phyloP scores from a whole-genome alignment of 2,113 vertebrate species.

The Pseudorasbora parva region DNA sequence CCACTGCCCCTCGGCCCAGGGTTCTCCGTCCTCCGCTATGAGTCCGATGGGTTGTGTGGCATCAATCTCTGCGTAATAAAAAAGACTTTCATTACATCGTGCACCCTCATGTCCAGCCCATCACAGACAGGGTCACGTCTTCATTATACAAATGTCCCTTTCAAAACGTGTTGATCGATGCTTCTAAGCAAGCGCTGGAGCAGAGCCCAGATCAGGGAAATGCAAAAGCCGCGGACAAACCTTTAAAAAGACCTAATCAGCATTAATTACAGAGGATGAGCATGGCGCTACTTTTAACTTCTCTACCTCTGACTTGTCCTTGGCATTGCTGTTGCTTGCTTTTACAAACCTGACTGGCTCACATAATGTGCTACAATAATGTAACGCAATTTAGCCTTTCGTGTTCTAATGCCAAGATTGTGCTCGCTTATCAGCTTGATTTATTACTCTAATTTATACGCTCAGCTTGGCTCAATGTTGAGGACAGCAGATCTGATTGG shows the following conservation, averaged over 20 bases:
- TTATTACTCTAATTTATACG: constrained; percentile 50
- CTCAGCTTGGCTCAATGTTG: constrained; percentile 27
- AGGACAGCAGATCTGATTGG: constrained; percentile 46
- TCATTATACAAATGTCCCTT: constrained; percentile 33
- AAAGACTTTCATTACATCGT: constrained; percentile 51
- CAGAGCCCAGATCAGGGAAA: constrained; percentile 1
- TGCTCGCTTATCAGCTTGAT: constrained; percentile 35
- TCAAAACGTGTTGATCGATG: constrained; percentile 23
- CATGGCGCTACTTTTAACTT: not conserved
- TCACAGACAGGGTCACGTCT: constrained; percentile 35
- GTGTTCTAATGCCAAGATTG: constrained; percentile 28
- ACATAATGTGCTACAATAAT: not conserved
- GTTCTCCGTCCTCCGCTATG: constrained; percentile 56
- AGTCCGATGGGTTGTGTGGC: constrained; percentile 61
- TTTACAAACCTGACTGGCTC: constrained; percentile 7
- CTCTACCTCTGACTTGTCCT: not conserved
- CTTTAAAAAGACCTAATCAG: constrained; percentile 3
- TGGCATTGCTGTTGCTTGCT: not conserved
- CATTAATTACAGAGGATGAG: constrained; percentile 6
- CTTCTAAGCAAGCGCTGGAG: not conserved
- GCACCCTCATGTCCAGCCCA: not conserved
- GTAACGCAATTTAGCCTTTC: not conserved
- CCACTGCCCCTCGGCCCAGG: constrained; percentile 59
- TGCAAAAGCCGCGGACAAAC: not conserved
- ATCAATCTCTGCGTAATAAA: constrained; percentile 64